Base-by-base conservation (phyloP, 1,140 invertebrate genomes). In the Colletes gigas region DNA sequence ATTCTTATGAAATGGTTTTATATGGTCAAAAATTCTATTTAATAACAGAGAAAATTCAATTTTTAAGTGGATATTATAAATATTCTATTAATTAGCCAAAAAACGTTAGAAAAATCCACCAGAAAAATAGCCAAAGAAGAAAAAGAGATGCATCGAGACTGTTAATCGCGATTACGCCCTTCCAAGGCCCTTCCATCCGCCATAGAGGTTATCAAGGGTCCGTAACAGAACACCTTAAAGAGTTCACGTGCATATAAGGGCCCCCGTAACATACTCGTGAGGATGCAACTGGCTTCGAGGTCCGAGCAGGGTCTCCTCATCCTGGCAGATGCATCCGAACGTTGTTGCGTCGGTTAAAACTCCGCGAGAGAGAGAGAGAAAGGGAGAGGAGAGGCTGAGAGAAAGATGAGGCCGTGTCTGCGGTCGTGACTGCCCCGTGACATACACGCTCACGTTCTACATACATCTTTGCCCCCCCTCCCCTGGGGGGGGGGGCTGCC, bases 371-470 rank as follows among this genome's bases (percentile, higher is more conserved):
- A 9, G 60, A 5, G 21, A 52, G 50, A 66, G n/a, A n/a, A n/a
- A n/a, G 52, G 60, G 71, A 59, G 54, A 62, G 65, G 62, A 50
- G 47, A 79, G 21, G 63, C 70, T 66, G 57, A 44, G 70, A 83
- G 83, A 85, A 88, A 86, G 88, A 88, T 83, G 86, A 87, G 81
- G 81, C 78, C 75, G 86, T 78, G 74, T 81, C 66, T 62, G 68
- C 78, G 71, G 76, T 89, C 88, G 88, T 89, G 88, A 89, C 86
- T 84, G 83, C 66, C 66, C 74, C 88, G 81, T 88, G 88, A 89
- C 88, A 88, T 87, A 89, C 81, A 89, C 88, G 78, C 84, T 88
- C 82, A 70, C 81, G 83, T 85, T 84, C 73, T 86, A 81, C 87
- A 84, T 89, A 85, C 76, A 85, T 84, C 78, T 84, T 57, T 70